Base-by-base conservation (phyloP, 2,113 vertebrate species). In the Gobius niger region DNA sequence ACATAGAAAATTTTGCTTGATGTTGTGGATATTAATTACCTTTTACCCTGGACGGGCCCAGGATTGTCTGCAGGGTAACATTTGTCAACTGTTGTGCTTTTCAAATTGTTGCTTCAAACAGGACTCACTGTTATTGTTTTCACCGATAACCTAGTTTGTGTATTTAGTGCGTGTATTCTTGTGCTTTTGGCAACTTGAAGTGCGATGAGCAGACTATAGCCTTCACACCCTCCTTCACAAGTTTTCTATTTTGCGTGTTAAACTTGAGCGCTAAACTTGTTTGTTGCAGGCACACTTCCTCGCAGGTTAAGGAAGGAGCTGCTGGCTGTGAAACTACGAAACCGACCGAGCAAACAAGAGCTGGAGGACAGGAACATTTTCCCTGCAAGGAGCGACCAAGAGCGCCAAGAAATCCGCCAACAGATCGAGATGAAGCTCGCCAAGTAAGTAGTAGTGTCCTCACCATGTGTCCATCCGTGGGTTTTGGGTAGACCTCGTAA, bases 351-450 rank as follows among this genome's bases (percentile, higher is more conserved):
- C 77, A 98, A 96, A 82, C 96, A 98, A 91, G 97, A 99, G 76
- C 72, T 99, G 75, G 97, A 99, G 74, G 97, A 98, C 85, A 90
- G 95, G 53, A 99, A 99, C 72, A 97, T 99, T 83, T 98, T 99
- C 84, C 97, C 97, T n/a, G 87, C 87, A 49, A 93, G 97, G 69
- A 98, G 95, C 0, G 96, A 98, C 18, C 96, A 97, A 78, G 97
- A 99, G 70, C 90, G 97, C 15, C 97, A 96, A 91, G 96, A 98
- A 86, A 97, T 98, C 42, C 95, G 97, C 67, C 96, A 98, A 91
- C 97, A 99, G 91, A 98, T 99, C 9, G 97, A 99, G 82, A 95
- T 96, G 95, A 98, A 96, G 81, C 96, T 98, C 9, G 96, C 96
- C 75, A 99, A 97, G 96, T 99, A 92, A 95, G 95, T 83, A 47